Evolutionary conservation across 92 coral and sea anemone genomes (phyloP).

Genomic region (Zoanthus sociatus): DNA sequence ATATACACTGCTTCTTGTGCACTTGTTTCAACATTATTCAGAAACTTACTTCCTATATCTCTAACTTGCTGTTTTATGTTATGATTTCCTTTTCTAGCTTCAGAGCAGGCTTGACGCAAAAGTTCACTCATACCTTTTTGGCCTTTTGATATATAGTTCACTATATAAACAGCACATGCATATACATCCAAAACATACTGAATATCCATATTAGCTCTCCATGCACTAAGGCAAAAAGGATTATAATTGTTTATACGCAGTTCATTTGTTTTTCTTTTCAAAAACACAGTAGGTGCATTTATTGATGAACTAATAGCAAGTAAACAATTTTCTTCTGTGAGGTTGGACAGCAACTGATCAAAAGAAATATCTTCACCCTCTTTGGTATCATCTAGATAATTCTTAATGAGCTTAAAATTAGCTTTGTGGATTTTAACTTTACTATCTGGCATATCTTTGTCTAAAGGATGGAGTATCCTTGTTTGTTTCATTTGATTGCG

Average conservation of each 20-base stretch:
- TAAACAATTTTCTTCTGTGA: not conserved
- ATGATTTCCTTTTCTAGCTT: conserved; percentile 37
- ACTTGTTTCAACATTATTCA: not conserved
- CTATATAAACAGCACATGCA: not conserved
- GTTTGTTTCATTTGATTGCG: not conserved
- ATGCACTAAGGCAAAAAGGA: not conserved
- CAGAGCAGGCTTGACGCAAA: conserved; percentile 37
- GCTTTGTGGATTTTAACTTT: not conserved
- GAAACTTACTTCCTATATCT: not conserved
- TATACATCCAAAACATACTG: not conserved
- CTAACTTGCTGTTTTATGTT: not conserved
- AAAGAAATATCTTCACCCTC: conserved; percentile 18
- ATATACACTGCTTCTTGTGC: not conserved
- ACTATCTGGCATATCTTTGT: not conserved
- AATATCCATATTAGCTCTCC: not conserved
- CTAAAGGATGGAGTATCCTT: not conserved
- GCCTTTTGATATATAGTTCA: not conserved
- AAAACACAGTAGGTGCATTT: not conserved
- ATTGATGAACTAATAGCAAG: not conserved
- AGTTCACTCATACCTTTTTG: conserved; percentile 55
- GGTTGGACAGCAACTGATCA: not conserved
- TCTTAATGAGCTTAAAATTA: conserved; percentile 23
- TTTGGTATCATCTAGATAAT: conserved; percentile 31
- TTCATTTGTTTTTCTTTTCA: not conserved
- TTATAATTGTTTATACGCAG: not conserved